A percentile compares a stretch with the other conserved stretches of the same genome.
phyloP scores from a whole-genome alignment of 2,888 invertebrate species.

The Cheiracanthium punctorium region DNA sequence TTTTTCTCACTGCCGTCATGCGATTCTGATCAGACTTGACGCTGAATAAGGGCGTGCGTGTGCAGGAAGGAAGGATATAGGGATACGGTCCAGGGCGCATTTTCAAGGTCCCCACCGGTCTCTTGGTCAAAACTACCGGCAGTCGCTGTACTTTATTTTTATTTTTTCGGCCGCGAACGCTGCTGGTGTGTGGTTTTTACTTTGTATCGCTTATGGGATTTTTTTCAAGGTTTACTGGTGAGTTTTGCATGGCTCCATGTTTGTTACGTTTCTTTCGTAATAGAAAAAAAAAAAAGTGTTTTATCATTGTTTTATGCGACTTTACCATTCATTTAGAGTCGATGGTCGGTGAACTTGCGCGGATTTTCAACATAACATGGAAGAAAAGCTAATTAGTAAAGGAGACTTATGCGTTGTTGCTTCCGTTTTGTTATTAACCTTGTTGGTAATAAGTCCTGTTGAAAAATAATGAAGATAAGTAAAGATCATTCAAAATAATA shows the following conservation, averaged over 20 bases:
- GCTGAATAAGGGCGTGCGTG: constrained; percentile 26
- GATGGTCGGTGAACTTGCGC: too few relatives aligned
- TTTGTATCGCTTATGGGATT: constrained; percentile 1
- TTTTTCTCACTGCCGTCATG: background rate
- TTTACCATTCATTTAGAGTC: too few relatives aligned
- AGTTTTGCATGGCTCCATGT: background rate
- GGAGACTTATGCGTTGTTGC: too few relatives aligned
- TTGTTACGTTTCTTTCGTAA: background rate
- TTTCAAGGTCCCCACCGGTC: constrained; percentile 44
- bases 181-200: constrained; percentile 6
- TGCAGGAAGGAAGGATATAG: constrained; percentile 23
- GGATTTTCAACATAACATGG: background rate
- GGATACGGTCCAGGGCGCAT: constrained; percentile 56
- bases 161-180: background rate
- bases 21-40: background rate
- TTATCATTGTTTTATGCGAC: too few relatives aligned
- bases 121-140: background rate
- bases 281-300: too few relatives aligned
- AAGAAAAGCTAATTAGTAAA: too few relatives aligned
- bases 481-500: too few relatives aligned
- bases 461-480: too few relatives aligned
- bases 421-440: too few relatives aligned
- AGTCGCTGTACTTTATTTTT: background rate
- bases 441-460: too few relatives aligned
- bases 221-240: background rate